These are phyloP conservation scores for Pelobates fuscus DNA, from an alignment of 2,113 vertebrate species.

Conservation along the genomic window DNA sequence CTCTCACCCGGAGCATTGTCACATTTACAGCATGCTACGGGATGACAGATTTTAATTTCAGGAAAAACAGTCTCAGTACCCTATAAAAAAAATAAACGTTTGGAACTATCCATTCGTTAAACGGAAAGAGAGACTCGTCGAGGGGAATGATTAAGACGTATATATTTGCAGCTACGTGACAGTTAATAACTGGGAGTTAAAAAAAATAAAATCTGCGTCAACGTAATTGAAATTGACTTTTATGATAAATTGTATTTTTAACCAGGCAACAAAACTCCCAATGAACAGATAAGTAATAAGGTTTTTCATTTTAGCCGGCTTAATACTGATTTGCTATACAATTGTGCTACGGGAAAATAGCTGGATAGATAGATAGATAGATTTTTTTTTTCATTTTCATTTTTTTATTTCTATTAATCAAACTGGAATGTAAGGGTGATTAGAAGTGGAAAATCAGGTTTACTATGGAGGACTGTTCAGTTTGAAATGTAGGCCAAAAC, in stretches of 20 bases:
- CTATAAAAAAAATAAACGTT: slow-evolving; percentile 26
- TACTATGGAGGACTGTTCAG: no score
- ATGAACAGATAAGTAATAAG: slow-evolving; percentile 7
- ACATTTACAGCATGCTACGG: slow-evolving; percentile 24
- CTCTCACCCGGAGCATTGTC: slow-evolving; percentile 29
- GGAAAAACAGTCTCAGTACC: slow-evolving; percentile 10
- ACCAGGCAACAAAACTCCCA: not conserved
- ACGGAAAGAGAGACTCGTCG: not conserved
- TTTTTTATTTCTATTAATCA: no score
- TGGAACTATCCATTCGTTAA: slow-evolving; percentile 23
- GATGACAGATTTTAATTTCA: slow-evolving; percentile 14
- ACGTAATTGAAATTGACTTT: slow-evolving; percentile 20
- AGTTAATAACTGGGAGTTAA: slow-evolving; percentile 1
- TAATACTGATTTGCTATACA: not conserved
- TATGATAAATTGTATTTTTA: slow-evolving; percentile 13
- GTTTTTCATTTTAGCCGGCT: not conserved
- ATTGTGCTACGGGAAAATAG: not conserved
- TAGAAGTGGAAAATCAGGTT: no score
- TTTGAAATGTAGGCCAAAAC: no score
- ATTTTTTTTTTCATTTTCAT: no score
- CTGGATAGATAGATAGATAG: no score
- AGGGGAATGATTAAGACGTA: slow-evolving; percentile 33
- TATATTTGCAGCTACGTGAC: slow-evolving; percentile 18
- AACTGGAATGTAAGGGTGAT: no score
- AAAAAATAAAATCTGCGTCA: slow-evolving; percentile 11